Evolutionary conservation across 2,113 vertebrate genomes (phyloP), one percentile per base, ranked within the genome.

Genomic region (Lipotes vexillifer): DNA sequence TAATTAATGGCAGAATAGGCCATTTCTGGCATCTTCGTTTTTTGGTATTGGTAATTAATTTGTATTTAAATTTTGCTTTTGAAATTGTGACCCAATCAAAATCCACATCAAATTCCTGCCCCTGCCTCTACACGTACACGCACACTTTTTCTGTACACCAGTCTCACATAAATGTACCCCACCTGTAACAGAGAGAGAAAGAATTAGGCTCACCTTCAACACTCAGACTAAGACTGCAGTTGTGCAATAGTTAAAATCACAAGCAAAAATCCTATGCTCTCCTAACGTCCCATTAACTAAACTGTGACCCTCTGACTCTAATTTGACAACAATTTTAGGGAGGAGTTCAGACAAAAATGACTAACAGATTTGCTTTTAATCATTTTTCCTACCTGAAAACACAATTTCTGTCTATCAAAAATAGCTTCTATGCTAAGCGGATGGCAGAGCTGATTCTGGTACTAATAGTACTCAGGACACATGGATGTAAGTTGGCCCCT

Each of bases 401-500:
- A 77, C 17, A 80, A 61, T 29, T 59, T 90, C 14, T 84, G 8
- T 78, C 31, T 46, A 69, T 20, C 31, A 49, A 59, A 88, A 11
- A 8, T 44, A 87, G 6, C 18, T 23, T 15, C 2, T 14, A 36
- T 5, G 12, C 44, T 33, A 71, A 88, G 41, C 13, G 13, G 14
- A 5, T 0, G 25, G 21, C 21, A 65, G 71, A 65, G 41, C 21
- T 27, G 36, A 12, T 25, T 46, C 1, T 41, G 27, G 17, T 15
- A 15, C n/a, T 36, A 20, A 65, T 2, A 5, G 14, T 65, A 20
- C 8, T 29, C 20, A 41, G 68, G 4, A 17, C 25, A 49, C 29
- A 1, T 1, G 33, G 9, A 46, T 27, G 33, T 68, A 49, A 49
- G 4, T 1, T 9, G n/a, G 2, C 23, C 3, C 2, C 25, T 6